Percentiles rank a stretch among this genome's conserved stretches.
Evolutionary conservation across 2,888 invertebrate species (phyloP).

Genomic region (Cephus sareptanus): DNA sequence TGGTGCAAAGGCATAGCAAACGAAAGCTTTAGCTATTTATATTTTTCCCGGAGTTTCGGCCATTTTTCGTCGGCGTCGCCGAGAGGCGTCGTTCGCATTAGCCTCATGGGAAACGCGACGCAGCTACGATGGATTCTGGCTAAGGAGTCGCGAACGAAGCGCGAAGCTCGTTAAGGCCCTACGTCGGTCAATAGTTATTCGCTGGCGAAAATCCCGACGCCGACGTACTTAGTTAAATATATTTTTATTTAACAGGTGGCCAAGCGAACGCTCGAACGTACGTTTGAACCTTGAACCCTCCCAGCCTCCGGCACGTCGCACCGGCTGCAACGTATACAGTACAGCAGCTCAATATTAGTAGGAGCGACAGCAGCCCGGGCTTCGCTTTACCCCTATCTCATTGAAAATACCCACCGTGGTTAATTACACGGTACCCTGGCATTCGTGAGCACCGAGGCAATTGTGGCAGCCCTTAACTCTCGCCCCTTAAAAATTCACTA

Average conservation of each 20-base stretch:
- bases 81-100: not conserved
- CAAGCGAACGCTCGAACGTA: constrained; percentile 30
- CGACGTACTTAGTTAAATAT: constrained; percentile 37
- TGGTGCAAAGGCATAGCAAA: not conserved
- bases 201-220: not conserved
- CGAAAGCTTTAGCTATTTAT: not conserved
- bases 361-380: no score
- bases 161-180: constrained; percentile 39
- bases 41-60: not conserved
- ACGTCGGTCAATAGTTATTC: constrained; percentile 43
- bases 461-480: not conserved
- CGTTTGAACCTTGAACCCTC: constrained; percentile 37
- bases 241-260: constrained; percentile 49
- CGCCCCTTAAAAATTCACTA: constrained; percentile 20
- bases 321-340: not conserved
- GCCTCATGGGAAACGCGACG: not conserved
- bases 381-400: constrained; percentile 37
- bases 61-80: not conserved
- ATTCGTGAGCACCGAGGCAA: constrained; percentile 5
- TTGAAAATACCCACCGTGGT: constrained; percentile 48
- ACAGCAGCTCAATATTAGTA: no score
- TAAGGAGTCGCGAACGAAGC: constrained; percentile 25
- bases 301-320: constrained; percentile 24
- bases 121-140: constrained; percentile 16
- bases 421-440: constrained; percentile 45